Evolutionary conservation across 1,140 invertebrate species (phyloP), one percentile per base, ranked within the genome.

Genomic region (Nomia melanderi): DNA sequence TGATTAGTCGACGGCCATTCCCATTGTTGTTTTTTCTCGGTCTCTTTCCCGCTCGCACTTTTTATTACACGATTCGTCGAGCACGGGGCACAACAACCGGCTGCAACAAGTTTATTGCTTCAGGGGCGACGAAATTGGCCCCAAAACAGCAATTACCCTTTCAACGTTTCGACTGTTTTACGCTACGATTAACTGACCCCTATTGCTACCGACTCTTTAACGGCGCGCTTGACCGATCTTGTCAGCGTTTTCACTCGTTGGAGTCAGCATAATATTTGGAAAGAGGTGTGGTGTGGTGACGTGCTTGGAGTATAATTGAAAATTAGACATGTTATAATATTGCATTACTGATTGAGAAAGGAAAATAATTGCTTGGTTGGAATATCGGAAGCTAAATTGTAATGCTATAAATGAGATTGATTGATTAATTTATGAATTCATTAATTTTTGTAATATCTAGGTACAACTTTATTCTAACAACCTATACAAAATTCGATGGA

Each of bases 81-180:
- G 53, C 73, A 79, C 54, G 50, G 12, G 50, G 41, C 41, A 23
- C 64, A 66, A 69, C 69, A 53, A 57, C 54, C 44, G 27, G 14
- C 41, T 9, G 33, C 47, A 31, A 23, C 50, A 25, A 41, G n/a
- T 72, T 67, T 72, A 78, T 64, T 69, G 33, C 25, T 25, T 20
- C 12, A n/a, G 11, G 50, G 64, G 54, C 5, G 39, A 50, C 47
- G 20, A 54, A 81, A 82, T 77, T 59, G 53, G 41, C 53, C 59
- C 53, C 41, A 50, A 81, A 81, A 67, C 73, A 67, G 63, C 79
- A 81, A 82, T 82, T 82, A 82, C 67, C 70, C 66, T 44, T 73
- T 75, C 64, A 47, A 66, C 71, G 50, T 77, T 77, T 77, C 73
- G 31, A 79, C 65, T 66, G 65, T 76, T 79, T 81, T 66, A 36